Base-by-base conservation (phyloP, 2,113 vertebrate genomes). In the Erinaceus europaeus region DNA sequence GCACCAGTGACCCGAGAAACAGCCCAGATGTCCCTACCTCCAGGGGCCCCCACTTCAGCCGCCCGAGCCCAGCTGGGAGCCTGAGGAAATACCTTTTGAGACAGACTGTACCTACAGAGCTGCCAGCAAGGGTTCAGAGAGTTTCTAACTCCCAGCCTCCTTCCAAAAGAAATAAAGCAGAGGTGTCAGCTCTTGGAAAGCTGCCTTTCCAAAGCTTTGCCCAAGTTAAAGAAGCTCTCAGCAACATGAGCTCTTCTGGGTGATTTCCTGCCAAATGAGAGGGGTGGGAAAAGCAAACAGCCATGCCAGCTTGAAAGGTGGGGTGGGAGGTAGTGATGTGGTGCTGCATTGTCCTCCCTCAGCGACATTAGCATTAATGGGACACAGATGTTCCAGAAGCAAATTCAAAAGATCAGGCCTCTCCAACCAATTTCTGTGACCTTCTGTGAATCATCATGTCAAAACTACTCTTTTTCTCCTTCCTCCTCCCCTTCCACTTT, bases 91-190 rank as follows among this genome's bases (percentile, higher is more conserved):
- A 57, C 88, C 83, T 93, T 85, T 82, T 55, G 76, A 46, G 85
- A 91, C 85, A 94, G 85, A 73, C 69, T 75, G 78, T 90, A 78
- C 67, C 85, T 88, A 65, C 75, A 61, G 90, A 57, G 87, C 36
- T 89, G 75, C 48, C 9, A 0, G 75, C 91, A 46, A 85, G 85
- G 62, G 29, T 61, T 42, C 93, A 48, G 94, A 62, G 12, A 65
- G 88, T 80, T 90, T 83, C 93, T 86, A 86, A 92, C 69, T 55
- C 78, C 79, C 4, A 2, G 42, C 2, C 15, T 91, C 44, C 0
- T 84, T 80, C 90, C 29, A 0, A 90, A 52, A 79, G 42, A 93
- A 95, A 94, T 90, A 90, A 76, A 94, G 75, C 55, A 44, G 71
- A 92, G 71, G 82, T 76, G 52, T 89, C 82, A 89, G 67, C 79